Conservation (phyloP, 2,797 vertebrate genomes). For the Acipenser ruthenus region DNA sequence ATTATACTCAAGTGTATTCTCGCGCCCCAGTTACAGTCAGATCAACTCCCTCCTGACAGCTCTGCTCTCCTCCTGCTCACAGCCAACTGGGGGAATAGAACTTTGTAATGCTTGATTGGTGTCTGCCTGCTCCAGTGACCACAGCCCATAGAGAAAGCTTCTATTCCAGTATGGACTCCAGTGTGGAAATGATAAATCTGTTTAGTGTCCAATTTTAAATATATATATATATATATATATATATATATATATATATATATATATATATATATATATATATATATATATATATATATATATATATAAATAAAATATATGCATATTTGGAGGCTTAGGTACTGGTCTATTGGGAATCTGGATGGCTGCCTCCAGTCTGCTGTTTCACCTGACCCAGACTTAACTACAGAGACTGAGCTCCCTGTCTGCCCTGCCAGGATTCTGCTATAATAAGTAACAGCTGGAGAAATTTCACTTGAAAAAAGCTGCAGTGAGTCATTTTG, state of each 20-base stretch:
- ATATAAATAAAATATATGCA: constrained; percentile 23
- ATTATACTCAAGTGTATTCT: no score
- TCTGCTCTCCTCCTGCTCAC: no score
- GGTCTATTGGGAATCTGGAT: constrained; percentile 34
- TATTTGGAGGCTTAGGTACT: constrained; percentile 22
- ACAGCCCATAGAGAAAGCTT: no score
- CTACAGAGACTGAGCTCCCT: constrained; percentile 26
- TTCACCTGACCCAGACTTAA: constrained; percentile 32
- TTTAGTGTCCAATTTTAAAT: background rate
- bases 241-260: constrained; percentile 26
- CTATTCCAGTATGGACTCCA: no score
- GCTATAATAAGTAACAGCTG: constrained; percentile 49
- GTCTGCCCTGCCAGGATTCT: constrained; percentile 15
- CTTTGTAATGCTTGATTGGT: no score
- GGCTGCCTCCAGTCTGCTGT: constrained; percentile 22
- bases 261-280: constrained; percentile 29
- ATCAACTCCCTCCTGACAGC: no score
- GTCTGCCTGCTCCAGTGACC: no score
- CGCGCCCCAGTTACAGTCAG: no score
- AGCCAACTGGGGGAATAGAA: no score
- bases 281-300: constrained; percentile 29
- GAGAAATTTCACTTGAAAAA: constrained; percentile 36
- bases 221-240: constrained; percentile 32
- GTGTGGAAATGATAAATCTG: no score
- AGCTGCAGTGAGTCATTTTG: background rate